Evolutionary conservation across 2,797 vertebrate genomes (phyloP).

Genomic region (Columba guinea): DNA sequence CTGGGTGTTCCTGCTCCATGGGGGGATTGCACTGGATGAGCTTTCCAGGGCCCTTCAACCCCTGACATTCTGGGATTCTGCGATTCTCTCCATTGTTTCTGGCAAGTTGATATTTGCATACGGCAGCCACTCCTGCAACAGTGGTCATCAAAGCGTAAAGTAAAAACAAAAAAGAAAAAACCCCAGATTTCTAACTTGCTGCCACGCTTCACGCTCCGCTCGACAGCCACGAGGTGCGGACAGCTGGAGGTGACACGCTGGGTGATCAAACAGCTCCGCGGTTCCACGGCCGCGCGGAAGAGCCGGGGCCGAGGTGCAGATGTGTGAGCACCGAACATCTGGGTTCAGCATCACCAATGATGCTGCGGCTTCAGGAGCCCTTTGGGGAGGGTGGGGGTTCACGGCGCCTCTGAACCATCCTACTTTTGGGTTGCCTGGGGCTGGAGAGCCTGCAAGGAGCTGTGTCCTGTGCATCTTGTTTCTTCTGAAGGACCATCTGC

Average conservation of each 20-base stretch:
- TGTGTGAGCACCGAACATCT: accelerated
- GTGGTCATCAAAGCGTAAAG: background rate
- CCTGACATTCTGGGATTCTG: too few species aligned
- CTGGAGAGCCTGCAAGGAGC: background rate
- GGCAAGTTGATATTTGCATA: background rate
- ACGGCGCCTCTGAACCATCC: accelerated
- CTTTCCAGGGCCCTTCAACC: too few species aligned
- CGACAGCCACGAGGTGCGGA: background rate
- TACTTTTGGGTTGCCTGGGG: accelerated
- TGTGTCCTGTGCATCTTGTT: background rate
- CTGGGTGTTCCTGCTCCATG: too few species aligned
- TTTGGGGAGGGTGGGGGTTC: too few species aligned
- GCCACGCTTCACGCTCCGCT: background rate
- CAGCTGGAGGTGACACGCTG: background rate
- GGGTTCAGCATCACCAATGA: accelerated
- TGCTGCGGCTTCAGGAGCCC: background rate
- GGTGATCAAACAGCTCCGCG: background rate
- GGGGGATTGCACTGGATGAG: too few species aligned
- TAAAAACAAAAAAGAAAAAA: too few species aligned
- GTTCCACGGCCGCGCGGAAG: background rate
- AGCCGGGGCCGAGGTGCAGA: accelerated
- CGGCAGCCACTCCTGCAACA: background rate
- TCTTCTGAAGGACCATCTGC: too few species aligned
- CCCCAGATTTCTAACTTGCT: background rate
- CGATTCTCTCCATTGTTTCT: background rate